A percentile compares a stretch with the other conserved stretches of the same genome.
phyloP scores from a whole-genome alignment of 2,888 invertebrate species.

The Phania funesta region DNA sequence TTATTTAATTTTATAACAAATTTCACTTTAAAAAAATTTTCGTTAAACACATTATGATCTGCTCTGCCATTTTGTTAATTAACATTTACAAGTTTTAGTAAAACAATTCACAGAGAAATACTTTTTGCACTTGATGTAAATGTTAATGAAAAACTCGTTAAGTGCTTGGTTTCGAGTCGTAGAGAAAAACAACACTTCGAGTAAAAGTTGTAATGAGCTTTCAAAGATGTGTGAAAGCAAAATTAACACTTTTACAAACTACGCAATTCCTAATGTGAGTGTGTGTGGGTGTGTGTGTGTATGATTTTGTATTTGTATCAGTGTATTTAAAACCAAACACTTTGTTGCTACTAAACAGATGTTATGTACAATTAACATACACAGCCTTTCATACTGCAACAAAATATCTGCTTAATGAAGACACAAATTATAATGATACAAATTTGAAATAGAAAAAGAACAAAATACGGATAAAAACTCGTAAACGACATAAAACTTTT shows the following conservation, averaged over 20 bases:
- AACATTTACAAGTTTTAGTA: no score
- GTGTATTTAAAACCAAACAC: slow-evolving; percentile 19
- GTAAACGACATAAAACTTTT: not conserved
- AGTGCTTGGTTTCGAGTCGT: not conserved
- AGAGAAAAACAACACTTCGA: slow-evolving; percentile 8
- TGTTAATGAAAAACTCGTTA: slow-evolving; percentile 45
- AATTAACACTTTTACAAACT: slow-evolving; percentile 59
- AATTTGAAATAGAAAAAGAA: not conserved
- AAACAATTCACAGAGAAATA: no score
- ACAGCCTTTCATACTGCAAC: not conserved
- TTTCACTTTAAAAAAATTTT: no score
- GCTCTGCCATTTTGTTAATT: no score
- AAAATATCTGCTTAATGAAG: slow-evolving; percentile 35
- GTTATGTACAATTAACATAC: slow-evolving; percentile 57
- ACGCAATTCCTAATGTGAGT: not conserved
- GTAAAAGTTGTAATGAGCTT: slow-evolving; percentile 55
- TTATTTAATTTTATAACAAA: no score
- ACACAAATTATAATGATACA: no score
- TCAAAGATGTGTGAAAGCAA: slow-evolving; percentile 60
- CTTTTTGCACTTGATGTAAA: no score
- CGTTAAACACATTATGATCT: no score
- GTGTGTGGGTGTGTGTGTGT: not conserved
- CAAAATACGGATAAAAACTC: not conserved
- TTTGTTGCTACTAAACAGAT: slow-evolving; percentile 61
- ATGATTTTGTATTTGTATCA: not conserved